phyloP scores from a whole-genome alignment of 2,113 vertebrate species.

The Cyprinodon brontotheroides region DNA sequence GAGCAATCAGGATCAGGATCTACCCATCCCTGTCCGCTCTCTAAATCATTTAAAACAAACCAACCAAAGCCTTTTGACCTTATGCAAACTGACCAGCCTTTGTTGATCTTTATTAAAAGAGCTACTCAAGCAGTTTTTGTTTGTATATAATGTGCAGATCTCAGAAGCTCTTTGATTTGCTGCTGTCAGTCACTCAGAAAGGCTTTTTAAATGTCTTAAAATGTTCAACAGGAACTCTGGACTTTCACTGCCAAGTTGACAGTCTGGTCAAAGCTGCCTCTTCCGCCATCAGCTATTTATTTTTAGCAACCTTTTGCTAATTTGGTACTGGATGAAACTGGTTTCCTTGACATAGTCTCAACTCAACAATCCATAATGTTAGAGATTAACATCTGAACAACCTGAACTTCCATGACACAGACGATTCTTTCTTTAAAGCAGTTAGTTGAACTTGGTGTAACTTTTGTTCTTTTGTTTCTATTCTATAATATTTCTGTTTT shows the following conservation, averaged over 20 bases:
- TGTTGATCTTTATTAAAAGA: neutral
- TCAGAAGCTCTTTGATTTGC: neutral
- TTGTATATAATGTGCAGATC: neutral
- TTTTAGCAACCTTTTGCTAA: slow-evolving; percentile 59
- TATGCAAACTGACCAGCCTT: neutral
- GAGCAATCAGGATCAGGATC: no score
- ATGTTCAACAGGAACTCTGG: neutral
- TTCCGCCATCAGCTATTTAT: slow-evolving; percentile 51
- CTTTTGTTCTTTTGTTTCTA: neutral
- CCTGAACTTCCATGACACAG: neutral
- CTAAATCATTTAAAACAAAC: neutral
- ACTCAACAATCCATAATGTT: slow-evolving; percentile 2
- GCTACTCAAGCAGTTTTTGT: no score
- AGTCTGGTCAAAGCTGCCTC: slow-evolving; percentile 6
- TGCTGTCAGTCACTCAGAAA: neutral
- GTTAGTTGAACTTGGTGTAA: neutral
- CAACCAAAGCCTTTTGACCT: neutral
- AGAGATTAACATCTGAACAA: neutral
- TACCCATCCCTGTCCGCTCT: no score
- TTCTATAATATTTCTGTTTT: neutral
- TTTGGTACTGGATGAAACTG: slow-evolving; percentile 40
- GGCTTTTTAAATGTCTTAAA: slow-evolving; percentile 20
- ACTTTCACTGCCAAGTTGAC: neutral
- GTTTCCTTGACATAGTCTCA: neutral
- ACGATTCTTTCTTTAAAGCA: neutral